Evolutionary conservation across 2,113 vertebrate genomes (phyloP), one percentile per base, ranked within the genome.

Genomic region (Prionailurus bengalensis): DNA sequence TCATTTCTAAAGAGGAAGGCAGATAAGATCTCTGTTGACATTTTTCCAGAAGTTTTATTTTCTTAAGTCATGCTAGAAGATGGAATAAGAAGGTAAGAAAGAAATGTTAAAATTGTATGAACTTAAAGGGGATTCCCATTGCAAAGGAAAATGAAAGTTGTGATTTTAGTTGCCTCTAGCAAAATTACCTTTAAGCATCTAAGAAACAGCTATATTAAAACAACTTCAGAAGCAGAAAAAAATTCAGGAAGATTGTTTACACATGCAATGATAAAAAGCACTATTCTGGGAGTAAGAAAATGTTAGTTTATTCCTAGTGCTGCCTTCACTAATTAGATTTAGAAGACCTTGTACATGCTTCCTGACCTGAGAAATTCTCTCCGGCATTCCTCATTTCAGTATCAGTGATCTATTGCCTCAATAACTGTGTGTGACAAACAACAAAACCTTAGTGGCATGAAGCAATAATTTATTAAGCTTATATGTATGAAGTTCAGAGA

Each of bases 121-220:
- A 78, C 36, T 91, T 84, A 95, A 93, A 78, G 51, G 7, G 5
- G 11, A 94, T 63, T 95, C 27, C 71, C 13, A 29, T 7, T 79
- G 36, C 14, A 86, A 90, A 89, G 23, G 31, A 82, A 93, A 95
- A 81, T 71, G 25, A 83, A 96, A 89, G 80, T 51, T 48, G 45
- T 80, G n/a, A 61, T 63, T 94, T 91, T 70, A 82, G 16, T 0
- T 36, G 27, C 25, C 19, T 90, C 39, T 81, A 36, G 48, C 81
- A 93, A 53, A 55, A 29, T 78, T 82, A 33, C 11, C 16, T 79
- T 79, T 76, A 79, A 93, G 36, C 73, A 95, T 66, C 76, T 68
- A 51, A 92, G 19, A 93, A 86, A 92, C 71, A 93, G n/a, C 42
- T 61, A 79, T 33, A n/a, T 78, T 66, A 85, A 55, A 76, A 88